Conservation (phyloP, 2,113 vertebrate species). For the Thryonomys swinderianus region DNA sequence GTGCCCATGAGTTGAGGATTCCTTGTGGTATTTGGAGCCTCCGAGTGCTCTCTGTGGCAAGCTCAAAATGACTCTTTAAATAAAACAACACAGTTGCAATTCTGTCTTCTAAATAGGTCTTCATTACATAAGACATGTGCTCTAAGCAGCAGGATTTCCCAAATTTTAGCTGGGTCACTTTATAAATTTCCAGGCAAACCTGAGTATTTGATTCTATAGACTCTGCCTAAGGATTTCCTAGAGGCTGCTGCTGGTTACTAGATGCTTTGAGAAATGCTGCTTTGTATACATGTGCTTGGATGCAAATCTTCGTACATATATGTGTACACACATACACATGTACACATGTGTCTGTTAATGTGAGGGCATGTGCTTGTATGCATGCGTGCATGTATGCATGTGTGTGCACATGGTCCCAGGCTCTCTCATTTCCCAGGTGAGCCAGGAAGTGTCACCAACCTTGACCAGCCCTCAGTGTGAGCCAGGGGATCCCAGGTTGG, state of each 20-base stretch:
- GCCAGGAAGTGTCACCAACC: neutral
- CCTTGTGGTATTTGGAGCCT: neutral
- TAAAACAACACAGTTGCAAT: neutral
- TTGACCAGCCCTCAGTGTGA: neutral
- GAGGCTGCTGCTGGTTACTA: accelerated
- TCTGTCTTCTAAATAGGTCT: neutral
- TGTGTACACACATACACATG: accelerated
- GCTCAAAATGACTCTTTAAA: neutral
- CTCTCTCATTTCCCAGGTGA: neutral
- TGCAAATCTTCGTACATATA: neutral
- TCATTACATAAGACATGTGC: neutral
- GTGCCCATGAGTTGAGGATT: neutral
- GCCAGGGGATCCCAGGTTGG: neutral
- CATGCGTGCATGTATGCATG: neutral
- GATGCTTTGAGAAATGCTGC: neutral
- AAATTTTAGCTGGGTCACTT: neutral
- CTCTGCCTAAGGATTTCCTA: neutral
- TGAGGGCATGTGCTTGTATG: no score
- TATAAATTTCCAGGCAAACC: no score
- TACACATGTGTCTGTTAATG: accelerated
- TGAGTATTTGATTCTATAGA: neutral
- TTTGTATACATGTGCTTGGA: neutral
- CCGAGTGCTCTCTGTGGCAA: neutral
- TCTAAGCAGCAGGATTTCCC: no score
- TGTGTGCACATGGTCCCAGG: neutral